Conservation (phyloP, 2,888 invertebrate genomes). For the Neria commutata region DNA sequence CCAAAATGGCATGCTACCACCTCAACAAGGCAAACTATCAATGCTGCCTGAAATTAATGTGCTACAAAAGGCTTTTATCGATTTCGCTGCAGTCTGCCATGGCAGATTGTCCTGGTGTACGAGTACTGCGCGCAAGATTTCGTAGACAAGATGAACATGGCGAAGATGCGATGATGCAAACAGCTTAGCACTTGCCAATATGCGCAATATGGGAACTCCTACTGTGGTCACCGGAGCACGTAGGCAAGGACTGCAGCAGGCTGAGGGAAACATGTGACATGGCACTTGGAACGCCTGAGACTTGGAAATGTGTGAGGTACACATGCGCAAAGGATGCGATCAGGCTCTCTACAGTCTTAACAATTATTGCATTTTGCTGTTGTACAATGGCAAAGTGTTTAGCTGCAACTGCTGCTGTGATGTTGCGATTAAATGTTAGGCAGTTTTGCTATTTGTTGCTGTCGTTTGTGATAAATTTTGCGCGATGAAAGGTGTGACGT, state of each 20-base stretch:
- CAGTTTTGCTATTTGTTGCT: constrained; percentile 13
- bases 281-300: too few species aligned
- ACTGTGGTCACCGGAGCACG: constrained; percentile 4
- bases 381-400: constrained; percentile 46
- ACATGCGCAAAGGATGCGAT: too few species aligned
- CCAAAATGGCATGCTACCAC: too few species aligned
- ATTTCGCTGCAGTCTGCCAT: not conserved
- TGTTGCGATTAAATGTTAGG: constrained; percentile 1
- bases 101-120: not conserved
- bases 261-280: too few species aligned
- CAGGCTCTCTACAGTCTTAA: too few species aligned
- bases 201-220: constrained; percentile 15
- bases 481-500: constrained; percentile 14
- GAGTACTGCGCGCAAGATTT: not conserved
- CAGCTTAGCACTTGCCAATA: constrained; percentile 19
- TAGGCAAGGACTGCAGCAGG: not conserved
- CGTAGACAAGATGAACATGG: not conserved
- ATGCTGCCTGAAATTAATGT: constrained; percentile 5
- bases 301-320: too few species aligned
- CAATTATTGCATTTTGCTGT: constrained; percentile 51
- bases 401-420: constrained; percentile 13
- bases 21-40: too few species aligned
- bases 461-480: constrained; percentile 12
- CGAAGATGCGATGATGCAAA: constrained; percentile 9
- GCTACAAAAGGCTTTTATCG: not conserved